These are phyloP conservation scores for Thripadectes ignobilis DNA, from an alignment of 2,797 vertebrate species.

Conservation along the genomic window DNA sequence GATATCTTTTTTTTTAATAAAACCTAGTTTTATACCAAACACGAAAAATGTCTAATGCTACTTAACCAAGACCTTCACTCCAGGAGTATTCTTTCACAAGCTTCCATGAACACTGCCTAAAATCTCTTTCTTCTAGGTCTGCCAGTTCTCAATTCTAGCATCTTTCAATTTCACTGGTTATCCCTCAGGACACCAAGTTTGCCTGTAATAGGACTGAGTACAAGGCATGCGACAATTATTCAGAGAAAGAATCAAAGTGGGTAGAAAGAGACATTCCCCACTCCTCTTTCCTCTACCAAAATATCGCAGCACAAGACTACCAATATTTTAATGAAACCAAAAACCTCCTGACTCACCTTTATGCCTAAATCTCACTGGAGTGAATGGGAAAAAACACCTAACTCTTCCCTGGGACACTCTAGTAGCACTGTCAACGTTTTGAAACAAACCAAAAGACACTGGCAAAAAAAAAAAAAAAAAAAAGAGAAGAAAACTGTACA, in stretches of 20 bases:
- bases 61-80: background rate
- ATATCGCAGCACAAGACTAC: background rate
- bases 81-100: background rate
- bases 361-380: background rate
- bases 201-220: background rate
- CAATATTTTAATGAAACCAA: background rate
- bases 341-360: background rate
- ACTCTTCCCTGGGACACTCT: background rate
- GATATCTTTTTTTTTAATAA: background rate
- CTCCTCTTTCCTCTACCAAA: background rate
- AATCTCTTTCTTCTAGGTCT: background rate
- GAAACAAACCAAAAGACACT: background rate
- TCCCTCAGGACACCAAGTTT: background rate
- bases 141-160: background rate
- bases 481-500: background rate
- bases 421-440: background rate
- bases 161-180: background rate
- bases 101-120: background rate
- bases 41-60: accelerated
- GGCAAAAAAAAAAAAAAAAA: background rate
- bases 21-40: background rate
- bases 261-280: background rate
- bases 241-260: background rate
- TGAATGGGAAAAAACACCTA: background rate
- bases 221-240: background rate